phyloP scores from a whole-genome alignment of 2,113 vertebrate genomes.

The Arenaria interpres region DNA sequence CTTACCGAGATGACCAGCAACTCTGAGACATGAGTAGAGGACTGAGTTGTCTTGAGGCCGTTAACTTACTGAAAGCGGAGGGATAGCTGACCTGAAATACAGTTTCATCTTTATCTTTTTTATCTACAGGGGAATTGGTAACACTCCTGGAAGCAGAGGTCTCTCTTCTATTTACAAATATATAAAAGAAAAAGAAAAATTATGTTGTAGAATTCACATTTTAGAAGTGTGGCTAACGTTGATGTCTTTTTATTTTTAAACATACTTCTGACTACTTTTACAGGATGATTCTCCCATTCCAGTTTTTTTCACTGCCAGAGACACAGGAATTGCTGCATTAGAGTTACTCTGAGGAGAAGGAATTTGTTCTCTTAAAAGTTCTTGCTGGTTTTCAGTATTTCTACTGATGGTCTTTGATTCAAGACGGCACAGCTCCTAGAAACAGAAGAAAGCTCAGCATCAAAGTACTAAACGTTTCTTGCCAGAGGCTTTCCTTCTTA shows the following conservation, averaged over 20 bases:
- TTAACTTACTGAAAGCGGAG: constrained; percentile 93
- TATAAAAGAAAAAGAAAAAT: background rate
- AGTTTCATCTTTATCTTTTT: constrained; percentile 74
- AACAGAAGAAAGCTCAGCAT: background rate
- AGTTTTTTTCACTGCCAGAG: constrained; percentile 44
- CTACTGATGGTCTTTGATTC: constrained; percentile 78
- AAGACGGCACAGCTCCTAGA: constrained; percentile 80
- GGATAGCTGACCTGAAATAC: constrained; percentile 93
- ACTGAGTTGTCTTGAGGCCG: constrained; percentile 85
- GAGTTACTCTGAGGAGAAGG: constrained; percentile 70
- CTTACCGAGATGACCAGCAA: constrained; percentile 91
- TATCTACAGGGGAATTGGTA: constrained; percentile 80
- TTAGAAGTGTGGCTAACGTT: fast-evolving
- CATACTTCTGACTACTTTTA: constrained; percentile 76
- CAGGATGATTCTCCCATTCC: constrained; percentile 74
- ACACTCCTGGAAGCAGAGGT: constrained; percentile 68
- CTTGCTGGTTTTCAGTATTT: constrained; percentile 68
- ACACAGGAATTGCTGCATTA: constrained; percentile 14
- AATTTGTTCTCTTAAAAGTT: constrained; percentile 66
- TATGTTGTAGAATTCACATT: background rate
- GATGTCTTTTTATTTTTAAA: background rate
- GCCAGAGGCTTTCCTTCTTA: background rate
- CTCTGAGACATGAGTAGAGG: constrained; percentile 84
- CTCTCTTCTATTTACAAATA: constrained; percentile 78
- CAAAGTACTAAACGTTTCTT: background rate